These are phyloP conservation scores for Brachyhypopomus occidentalis DNA, from an alignment of 2,113 vertebrate genomes.

Conservation along the genomic window DNA sequence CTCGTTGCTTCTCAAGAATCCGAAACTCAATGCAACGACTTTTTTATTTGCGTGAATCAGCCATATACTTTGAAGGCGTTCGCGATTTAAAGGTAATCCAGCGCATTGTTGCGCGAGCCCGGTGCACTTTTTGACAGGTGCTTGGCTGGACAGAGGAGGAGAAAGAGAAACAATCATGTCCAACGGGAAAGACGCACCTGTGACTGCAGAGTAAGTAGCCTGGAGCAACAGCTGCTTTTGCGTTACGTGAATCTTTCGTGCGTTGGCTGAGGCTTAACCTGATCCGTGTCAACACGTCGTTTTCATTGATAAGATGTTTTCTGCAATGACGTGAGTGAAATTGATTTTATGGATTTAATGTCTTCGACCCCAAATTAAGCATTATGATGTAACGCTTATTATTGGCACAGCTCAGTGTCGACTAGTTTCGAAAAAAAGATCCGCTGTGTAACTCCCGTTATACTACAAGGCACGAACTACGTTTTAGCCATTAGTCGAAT, in stretches of 20 bases:
- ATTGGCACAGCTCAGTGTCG: not conserved
- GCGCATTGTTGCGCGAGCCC: not conserved
- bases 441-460: not conserved
- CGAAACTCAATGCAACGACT: constrained; percentile 16
- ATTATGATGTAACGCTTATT: not conserved
- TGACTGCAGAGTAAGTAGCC: constrained; percentile 67
- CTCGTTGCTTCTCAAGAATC: not conserved
- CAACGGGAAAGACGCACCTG: constrained; percentile 69
- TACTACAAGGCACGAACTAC: not conserved
- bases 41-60: constrained; percentile 4
- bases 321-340: not conserved
- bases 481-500: not conserved
- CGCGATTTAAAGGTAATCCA: constrained; percentile 4
- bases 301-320: not conserved
- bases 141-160: constrained; percentile 49
- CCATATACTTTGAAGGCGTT: not conserved
- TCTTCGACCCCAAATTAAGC: not conserved
- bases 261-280: no score
- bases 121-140: constrained; percentile 33
- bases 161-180: constrained; percentile 62
- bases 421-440: not conserved
- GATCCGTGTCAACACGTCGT: no score
- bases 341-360: not conserved
- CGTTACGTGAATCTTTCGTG: not conserved
- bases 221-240: constrained; percentile 19